Conservation (phyloP, 2,888 invertebrate species). For the Rhagonycha fulva region DNA sequence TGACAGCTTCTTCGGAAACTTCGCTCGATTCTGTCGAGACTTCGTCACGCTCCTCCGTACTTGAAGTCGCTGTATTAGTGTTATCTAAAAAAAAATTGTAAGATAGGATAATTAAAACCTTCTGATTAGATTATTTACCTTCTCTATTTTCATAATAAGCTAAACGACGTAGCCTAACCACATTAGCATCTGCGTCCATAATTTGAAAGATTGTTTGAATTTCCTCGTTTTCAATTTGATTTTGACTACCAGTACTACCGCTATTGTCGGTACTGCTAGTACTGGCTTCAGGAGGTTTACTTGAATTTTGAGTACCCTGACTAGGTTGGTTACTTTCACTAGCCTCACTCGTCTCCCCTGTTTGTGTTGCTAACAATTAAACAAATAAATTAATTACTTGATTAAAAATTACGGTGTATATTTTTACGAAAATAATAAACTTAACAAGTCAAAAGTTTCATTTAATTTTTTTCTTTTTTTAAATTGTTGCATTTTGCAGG, state of each 20-base stretch:
- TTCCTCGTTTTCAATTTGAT: constrained; percentile 34
- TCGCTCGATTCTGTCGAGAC: neutral
- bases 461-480: too few relatives aligned
- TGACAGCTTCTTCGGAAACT: neutral
- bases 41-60: neutral
- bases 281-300: constrained; percentile 37
- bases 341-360: constrained; percentile 51
- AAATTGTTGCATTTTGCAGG: too few relatives aligned
- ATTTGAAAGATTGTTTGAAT: constrained; percentile 61
- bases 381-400: neutral
- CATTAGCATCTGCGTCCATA: constrained; percentile 60
- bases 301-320: constrained; percentile 41
- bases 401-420: neutral
- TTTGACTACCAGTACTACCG: neutral
- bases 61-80: neutral
- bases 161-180: constrained; percentile 53
- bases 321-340: constrained; percentile 35
- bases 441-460: too few relatives aligned
- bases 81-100: neutral
- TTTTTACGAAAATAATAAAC: too few relatives aligned
- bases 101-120: neutral
- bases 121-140: constrained; percentile 11
- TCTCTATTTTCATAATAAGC: constrained; percentile 45
- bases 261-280: constrained; percentile 20
- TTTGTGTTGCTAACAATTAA: constrained; percentile 31